Base-by-base conservation (phyloP, 1,140 invertebrate genomes). In the Zaprionus camerounensis region DNA sequence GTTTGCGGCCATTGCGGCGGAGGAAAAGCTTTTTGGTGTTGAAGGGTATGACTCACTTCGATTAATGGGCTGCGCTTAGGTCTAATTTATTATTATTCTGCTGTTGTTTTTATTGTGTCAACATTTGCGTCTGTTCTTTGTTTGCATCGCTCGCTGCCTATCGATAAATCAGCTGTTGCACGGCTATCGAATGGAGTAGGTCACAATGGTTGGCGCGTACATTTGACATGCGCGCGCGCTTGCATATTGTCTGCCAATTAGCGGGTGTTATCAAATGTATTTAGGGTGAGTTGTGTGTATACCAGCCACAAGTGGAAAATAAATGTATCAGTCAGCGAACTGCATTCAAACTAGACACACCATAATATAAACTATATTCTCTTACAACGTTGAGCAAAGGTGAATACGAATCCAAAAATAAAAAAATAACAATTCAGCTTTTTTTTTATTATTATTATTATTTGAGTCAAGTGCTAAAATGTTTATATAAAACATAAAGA, bases 141-240 rank as follows among this genome's bases (percentile, higher is more conserved):
- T 62, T 72, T 67, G 55, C 51, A 17, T 76, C 13, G n/a, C 34
- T 24, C 26, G 49, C 34, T 17, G 63, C 5, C 28, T 76, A 76
- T 76, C 74, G 74, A 67, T 72, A 31, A 49, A 57, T 49, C 74
- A 76, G 69, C 69, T 76, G 72, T 28, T 75, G 9, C 12, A 3
- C 49, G 38, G 24, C 49, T 64, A 70, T 75, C 72, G 72, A 59
- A 58, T 49, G 7, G 9, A n/a, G n/a, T 5, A 20, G 15, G 12
- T 11, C 53, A 65, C 55, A 49, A 67, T 59, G 17, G 13, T 22
- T 6, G 7, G 15, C 53, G 53, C 53, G 53, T 31, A n/a, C 5
- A 2, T 46, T 46, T 46, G n/a, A 46, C 6, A 2, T 46, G 41
- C 41, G 41, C 41, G 41, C 41, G n/a, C 7, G 41, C n/a, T 46